phyloP scores from a whole-genome alignment of 2,888 invertebrate species.

The Antheraea assamensis region DNA sequence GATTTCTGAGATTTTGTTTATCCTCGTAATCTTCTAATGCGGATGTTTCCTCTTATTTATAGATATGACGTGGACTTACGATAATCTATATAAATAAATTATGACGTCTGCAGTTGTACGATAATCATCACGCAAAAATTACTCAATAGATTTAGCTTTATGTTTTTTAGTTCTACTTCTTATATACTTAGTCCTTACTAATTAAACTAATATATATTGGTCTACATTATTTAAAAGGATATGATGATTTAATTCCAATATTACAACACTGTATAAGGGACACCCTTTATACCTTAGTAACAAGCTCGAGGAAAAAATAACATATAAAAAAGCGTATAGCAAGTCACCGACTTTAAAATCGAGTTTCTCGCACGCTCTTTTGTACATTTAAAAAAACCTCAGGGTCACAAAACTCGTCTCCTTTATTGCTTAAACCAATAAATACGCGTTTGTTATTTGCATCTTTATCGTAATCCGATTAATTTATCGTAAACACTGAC shows the following conservation, averaged over 20 bases:
- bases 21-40: conserved; percentile 24
- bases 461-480: conserved; percentile 10
- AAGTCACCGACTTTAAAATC: conserved; percentile 15
- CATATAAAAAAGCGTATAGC: not conserved
- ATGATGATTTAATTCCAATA: not conserved
- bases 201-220: too few species aligned
- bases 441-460: conserved; percentile 6
- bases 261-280: too few species aligned
- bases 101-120: too few species aligned
- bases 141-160: too few species aligned
- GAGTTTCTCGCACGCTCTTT: conserved; percentile 2
- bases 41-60: conserved; percentile 22
- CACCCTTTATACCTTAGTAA: not conserved
- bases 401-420: conserved; percentile 11
- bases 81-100: too few species aligned
- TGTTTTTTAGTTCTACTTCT: too few species aligned
- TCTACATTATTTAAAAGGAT: not conserved
- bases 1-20: conserved; percentile 34
- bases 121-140: too few species aligned
- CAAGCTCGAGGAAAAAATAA: not conserved
- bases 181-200: too few species aligned
- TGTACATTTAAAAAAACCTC: conserved; percentile 1
- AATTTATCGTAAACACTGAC: conserved; percentile 4
- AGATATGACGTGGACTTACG: not conserved
- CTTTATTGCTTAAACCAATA: conserved; percentile 13